Evolutionary conservation across 2,113 vertebrate genomes (phyloP).

Genomic region (Cercocebus atys): DNA sequence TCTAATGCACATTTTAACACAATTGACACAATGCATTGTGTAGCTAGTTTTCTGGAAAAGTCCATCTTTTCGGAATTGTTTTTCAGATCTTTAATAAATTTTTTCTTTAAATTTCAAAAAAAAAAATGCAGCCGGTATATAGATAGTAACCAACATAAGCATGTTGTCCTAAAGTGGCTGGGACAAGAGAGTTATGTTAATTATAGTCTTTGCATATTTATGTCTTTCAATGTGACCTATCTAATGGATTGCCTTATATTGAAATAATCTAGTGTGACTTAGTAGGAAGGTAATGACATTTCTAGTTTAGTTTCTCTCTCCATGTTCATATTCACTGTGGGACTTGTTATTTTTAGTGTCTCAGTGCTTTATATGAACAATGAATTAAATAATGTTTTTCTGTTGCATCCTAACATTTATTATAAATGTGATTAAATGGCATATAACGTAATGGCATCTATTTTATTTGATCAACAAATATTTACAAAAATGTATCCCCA

Average conservation of each 20-base stretch:
- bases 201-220: neutral
- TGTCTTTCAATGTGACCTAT: neutral
- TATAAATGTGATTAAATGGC: neutral
- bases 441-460: neutral
- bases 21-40: too few relatives aligned
- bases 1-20: too few relatives aligned
- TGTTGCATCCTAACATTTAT: neutral
- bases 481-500: neutral
- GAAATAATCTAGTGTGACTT: neutral
- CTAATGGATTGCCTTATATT: neutral
- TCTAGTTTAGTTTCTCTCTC: neutral
- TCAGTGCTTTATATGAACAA: slow-evolving; percentile 3
- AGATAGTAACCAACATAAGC: neutral
- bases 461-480: neutral
- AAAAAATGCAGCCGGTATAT: neutral
- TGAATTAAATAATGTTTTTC: slow-evolving; percentile 8
- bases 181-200: neutral
- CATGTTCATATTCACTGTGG: neutral
- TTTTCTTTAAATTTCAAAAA: too few relatives aligned
- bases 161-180: neutral
- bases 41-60: too few relatives aligned
- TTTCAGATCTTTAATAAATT: too few relatives aligned
- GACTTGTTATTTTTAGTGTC: slow-evolving; percentile 13
- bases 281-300: neutral
- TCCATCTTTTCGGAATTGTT: too few relatives aligned